Conservation (phyloP, 2,797 vertebrate species). For the Acridotheres tristis region DNA sequence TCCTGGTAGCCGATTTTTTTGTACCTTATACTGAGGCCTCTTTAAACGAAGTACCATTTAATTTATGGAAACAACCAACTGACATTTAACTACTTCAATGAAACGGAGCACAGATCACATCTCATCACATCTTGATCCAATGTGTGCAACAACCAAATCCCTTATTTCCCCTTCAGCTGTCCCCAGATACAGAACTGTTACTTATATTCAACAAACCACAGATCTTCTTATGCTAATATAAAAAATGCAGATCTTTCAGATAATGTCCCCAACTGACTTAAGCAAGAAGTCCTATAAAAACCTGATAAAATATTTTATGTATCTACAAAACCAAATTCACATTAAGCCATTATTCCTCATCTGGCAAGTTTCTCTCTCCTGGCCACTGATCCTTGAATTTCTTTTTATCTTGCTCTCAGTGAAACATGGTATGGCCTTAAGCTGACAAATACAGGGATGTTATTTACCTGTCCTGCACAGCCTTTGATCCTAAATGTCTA, state of each 20-base stretch:
- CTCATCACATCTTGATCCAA: slow-evolving; percentile 64
- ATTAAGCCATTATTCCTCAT: not conserved
- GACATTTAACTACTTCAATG: slow-evolving; percentile 58
- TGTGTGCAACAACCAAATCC: slow-evolving; percentile 24
- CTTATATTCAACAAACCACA: not conserved
- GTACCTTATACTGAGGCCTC: not conserved
- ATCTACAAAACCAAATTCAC: not conserved
- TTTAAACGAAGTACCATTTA: slow-evolving; percentile 22
- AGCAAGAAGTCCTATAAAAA: not conserved
- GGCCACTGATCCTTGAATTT: not conserved
- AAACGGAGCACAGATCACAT: slow-evolving; percentile 51
- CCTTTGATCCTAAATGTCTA: not conserved
- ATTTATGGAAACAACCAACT: slow-evolving; percentile 57
- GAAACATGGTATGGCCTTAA: not conserved
- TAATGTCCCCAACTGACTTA: not conserved
- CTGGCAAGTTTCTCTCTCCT: not conserved
- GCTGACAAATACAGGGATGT: not conserved
- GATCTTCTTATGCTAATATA: not conserved
- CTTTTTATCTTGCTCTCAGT: not conserved
- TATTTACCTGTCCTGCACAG: not conserved
- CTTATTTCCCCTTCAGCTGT: not conserved
- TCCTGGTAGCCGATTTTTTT: not conserved
- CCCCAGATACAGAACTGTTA: not conserved
- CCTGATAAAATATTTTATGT: not conserved
- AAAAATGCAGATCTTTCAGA: not conserved